Base-by-base conservation (phyloP, 2,797 vertebrate species). In the Chiroxiphia lanceolata region DNA sequence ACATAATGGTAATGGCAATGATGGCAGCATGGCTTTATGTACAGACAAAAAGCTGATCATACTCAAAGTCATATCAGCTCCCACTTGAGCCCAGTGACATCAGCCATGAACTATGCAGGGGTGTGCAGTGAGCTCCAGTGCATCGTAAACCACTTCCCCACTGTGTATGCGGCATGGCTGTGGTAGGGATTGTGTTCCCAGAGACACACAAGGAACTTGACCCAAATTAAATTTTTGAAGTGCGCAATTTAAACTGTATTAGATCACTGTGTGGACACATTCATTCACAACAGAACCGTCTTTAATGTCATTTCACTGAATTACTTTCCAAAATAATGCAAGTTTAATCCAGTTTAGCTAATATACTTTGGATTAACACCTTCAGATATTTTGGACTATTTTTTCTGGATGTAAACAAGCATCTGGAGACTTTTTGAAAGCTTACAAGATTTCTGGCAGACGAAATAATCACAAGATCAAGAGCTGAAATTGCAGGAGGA, bases 321-420 rank as follows among this genome's bases (percentile, higher is more conserved):
- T 70, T 91, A 56, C 27, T 42, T 87, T 68, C 61, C 69, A 75
- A 81, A 95, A 40, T n/a, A 88, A 84, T n/a, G n/a, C 16, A 74
- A 36, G 75, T 68, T 89, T 92, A 80, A 89, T 89, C 40, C 65
- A 53, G 59, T 95, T 92, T 70, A 87, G 45, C 44, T 83, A 74
- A 82, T 40, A 71, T 21, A 63, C n/a, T 91, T 87, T 83, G 83
- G 59, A 90, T 69, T 93, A 85, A 72, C 8, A 6, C 70, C 27
- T 88, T 76, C 27, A 42, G 80, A 84, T 87, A 83, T 81, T 79
- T 47, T 76, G 16, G 47, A 76, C 54, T 82, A 33, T 69, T 79
- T 82, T 80, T 87, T 83, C 50, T 51, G 27, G 13, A 44, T 5
- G n/a, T 56, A 94, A 94, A 84, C 38, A 94, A 91, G 50, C 65